phyloP scores from a whole-genome alignment of 2,888 invertebrate species.

The Cephus runcator region DNA sequence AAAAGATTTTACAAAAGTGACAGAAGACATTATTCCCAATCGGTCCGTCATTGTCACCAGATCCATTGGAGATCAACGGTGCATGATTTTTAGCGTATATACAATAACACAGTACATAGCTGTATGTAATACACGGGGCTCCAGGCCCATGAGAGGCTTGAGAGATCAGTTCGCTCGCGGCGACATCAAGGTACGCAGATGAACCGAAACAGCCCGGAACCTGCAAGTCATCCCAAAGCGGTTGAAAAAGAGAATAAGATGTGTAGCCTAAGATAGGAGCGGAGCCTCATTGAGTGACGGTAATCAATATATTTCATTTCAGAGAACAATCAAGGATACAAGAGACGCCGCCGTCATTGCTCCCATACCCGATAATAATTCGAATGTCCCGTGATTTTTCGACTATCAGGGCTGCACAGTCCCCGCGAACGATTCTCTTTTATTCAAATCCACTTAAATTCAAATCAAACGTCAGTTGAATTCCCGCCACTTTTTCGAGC shows the following conservation, averaged over 20 bases:
- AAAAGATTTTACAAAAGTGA: neutral
- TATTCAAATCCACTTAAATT: neutral
- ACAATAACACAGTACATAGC: neutral
- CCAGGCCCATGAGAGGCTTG: neutral
- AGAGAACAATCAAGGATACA: conserved; percentile 36
- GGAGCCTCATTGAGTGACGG: conserved; percentile 30
- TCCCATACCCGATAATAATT: neutral
- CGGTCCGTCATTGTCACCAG: neutral
- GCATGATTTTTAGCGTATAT: conserved; percentile 30
- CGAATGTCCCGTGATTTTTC: neutral
- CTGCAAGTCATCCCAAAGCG: conserved; percentile 22
- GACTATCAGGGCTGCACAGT: conserved; percentile 2
- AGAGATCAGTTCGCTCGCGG: conserved; percentile 11
- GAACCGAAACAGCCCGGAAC: conserved; percentile 19
- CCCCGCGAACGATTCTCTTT: neutral
- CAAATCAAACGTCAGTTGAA: neutral
- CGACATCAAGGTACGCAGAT: conserved; percentile 23
- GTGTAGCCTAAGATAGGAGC: conserved; percentile 13
- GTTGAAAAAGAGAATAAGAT: conserved; percentile 18
- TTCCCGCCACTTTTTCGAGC: neutral
- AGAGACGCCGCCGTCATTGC: conserved; percentile 20
- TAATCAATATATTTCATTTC: conserved; percentile 42
- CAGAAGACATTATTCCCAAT: conserved; percentile 19
- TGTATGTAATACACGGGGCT: neutral
- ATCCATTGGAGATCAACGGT: conserved; percentile 32